Base-by-base conservation (phyloP, 2,113 vertebrate species). In the Casuarius casuarius region DNA sequence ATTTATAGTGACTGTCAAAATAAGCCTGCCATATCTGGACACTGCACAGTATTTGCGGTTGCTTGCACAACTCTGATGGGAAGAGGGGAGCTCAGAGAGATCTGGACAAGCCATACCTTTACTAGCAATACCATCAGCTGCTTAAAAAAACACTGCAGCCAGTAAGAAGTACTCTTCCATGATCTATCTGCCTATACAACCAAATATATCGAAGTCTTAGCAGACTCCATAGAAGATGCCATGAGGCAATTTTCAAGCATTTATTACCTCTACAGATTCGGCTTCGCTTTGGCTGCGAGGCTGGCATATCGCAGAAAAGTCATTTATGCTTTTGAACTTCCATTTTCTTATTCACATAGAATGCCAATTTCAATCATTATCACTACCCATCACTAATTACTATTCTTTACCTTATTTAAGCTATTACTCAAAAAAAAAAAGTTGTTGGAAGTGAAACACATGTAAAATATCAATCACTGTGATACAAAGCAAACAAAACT, bases 11-110 rank as follows among this genome's bases (percentile, higher is more conserved):
- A 4, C 38, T 23, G 23, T 3, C 22, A 42, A 11, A 28, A 49
- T 18, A 20, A 48, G 23, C 18, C 56, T 23, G 8, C 16, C 70
- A 81, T 17, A 38, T 15, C n/a, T 49, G 29, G 46, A 31, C 25
- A 11, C 40, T 46, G 4, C 1, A 0, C 0, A 0, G 12, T 1
- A 0, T n/a, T 28, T 31, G 35, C 6, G 35, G 9, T 62, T 65
- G 7, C 58, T 58, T 72, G 28, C 46, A 51, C 40, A 25, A 26
- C 31, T 71, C 12, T 8, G 9, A 51, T 1, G 6, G 3, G 51
- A 72, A 61, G 3, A n/a, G 0, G 2, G 31, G 4, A 56, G 5
- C 29, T 38, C 26, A 17, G n/a, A 38, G 75, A 5, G 46, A 29
- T 29, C n/a, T 52, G 33, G 67, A 28, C n/a, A 38, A 9, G 5